Percentiles rank a stretch among this genome's conserved stretches.
phyloP scores from a whole-genome alignment of 1,140 invertebrate species.

The Zaprionus nigranus region DNA sequence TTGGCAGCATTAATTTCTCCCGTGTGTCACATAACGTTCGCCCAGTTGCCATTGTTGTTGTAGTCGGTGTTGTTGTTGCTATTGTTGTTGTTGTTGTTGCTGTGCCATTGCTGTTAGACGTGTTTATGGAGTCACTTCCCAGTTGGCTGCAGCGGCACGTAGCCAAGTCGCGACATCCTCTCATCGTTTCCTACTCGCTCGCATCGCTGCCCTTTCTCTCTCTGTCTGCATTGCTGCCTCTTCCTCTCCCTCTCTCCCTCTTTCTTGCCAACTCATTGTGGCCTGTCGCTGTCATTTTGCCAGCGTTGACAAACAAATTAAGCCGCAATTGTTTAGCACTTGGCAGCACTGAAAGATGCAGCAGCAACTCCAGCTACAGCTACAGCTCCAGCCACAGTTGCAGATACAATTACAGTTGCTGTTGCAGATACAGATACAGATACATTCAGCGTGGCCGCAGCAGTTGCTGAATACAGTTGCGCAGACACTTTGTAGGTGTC shows the following conservation, averaged over 20 bases:
- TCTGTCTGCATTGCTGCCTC: neutral
- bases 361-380: neutral
- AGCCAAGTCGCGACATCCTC: slow-evolving; percentile 32
- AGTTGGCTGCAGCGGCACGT: slow-evolving; percentile 61
- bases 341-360: slow-evolving; percentile 25
- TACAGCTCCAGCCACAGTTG: neutral
- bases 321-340: slow-evolving; percentile 51
- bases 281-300: slow-evolving; percentile 28
- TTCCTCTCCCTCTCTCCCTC: neutral
- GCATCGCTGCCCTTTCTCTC: neutral
- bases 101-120: slow-evolving; percentile 43
- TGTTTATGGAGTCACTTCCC: slow-evolving; percentile 71
- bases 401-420: neutral
- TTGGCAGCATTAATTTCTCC: slow-evolving; percentile 78
- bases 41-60: slow-evolving; percentile 12
- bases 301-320: slow-evolving; percentile 68
- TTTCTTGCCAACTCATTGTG: slow-evolving; percentile 1
- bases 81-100: slow-evolving; percentile 24
- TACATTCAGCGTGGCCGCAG: too few species aligned
- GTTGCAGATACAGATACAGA: neutral
- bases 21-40: slow-evolving; percentile 71
- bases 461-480: too few species aligned
- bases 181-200: slow-evolving; percentile 4
- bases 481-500: slow-evolving; percentile 24
- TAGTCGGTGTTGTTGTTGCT: slow-evolving; percentile 1